These are phyloP conservation scores for Drosophila repletoides DNA, from an alignment of 1,140 invertebrate genomes.

Conservation along the genomic window DNA sequence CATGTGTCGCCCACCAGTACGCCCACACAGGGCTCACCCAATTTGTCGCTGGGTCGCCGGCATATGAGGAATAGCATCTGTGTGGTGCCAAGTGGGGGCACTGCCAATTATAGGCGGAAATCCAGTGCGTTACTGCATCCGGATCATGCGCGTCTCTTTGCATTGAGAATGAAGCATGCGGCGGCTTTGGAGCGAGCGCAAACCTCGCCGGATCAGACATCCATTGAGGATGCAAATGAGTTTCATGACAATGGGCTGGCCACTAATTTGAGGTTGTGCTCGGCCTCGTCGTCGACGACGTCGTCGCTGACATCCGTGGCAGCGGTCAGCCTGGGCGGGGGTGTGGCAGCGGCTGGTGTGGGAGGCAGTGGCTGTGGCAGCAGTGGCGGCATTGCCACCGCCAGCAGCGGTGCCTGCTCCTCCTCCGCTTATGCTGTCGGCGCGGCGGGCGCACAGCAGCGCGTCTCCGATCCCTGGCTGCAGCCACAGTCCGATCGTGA, in stretches of 20 bases:
- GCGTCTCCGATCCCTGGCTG: constrained; percentile 82
- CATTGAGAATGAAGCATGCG: constrained; percentile 83
- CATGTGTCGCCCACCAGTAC: constrained; percentile 77
- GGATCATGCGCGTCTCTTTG: constrained; percentile 86
- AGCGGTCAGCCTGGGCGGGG: constrained; percentile 81
- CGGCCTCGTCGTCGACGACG: constrained; percentile 84
- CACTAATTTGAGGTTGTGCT: constrained; percentile 75
- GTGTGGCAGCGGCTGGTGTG: constrained; percentile 59
- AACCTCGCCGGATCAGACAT: constrained; percentile 79
- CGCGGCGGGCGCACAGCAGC: constrained; percentile 82
- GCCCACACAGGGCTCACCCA: constrained; percentile 82
- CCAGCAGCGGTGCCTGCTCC: constrained; percentile 63
- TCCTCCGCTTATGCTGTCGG: constrained; percentile 77
- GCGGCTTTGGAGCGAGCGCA: constrained; percentile 82
- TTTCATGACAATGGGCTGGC: constrained; percentile 77
- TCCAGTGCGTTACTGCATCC: constrained; percentile 86
- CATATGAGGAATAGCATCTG: constrained; percentile 73
- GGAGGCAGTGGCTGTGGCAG: constrained; percentile 45
- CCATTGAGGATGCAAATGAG: constrained; percentile 80
- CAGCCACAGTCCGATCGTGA: constrained; percentile 80
- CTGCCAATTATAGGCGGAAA: constrained; percentile 83
- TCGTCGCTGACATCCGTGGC: constrained; percentile 84
- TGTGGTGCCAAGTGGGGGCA: constrained; percentile 48
- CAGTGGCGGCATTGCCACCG: constrained; percentile 54
- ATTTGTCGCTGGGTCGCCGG: constrained; percentile 73